phyloP scores from a whole-genome alignment of 2,797 vertebrate species.

The Microctenopoma lineatum region DNA sequence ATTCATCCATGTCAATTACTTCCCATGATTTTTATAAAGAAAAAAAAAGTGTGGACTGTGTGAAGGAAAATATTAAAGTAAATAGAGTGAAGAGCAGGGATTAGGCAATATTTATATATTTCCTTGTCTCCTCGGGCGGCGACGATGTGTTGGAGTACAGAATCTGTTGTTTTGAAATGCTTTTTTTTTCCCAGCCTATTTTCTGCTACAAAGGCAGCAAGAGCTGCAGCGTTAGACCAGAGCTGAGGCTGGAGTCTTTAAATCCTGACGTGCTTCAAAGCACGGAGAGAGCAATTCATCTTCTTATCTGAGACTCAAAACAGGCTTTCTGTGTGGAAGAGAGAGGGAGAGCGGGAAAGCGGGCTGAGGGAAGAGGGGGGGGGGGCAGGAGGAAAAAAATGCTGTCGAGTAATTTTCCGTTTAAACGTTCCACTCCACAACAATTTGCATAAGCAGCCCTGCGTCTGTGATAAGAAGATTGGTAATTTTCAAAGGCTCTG shows the following conservation, averaged over 20 bases:
- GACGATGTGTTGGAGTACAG: slow-evolving; percentile 72
- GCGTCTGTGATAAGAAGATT: slow-evolving; percentile 94
- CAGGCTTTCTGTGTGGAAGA: slow-evolving; percentile 86
- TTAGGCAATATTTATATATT: slow-evolving; percentile 65
- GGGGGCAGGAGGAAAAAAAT: slow-evolving; percentile 73
- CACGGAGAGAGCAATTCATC: slow-evolving; percentile 87
- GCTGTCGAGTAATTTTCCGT: slow-evolving; percentile 93
- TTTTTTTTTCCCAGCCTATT: slow-evolving; percentile 65
- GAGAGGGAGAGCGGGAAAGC: slow-evolving; percentile 61
- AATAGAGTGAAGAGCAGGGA: slow-evolving; percentile 55
- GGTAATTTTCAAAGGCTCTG: slow-evolving; percentile 94
- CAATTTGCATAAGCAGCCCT: slow-evolving; percentile 94
- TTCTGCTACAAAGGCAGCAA: slow-evolving; percentile 82
- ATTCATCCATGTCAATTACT: slow-evolving; percentile 61
- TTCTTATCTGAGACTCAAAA: slow-evolving; percentile 89
- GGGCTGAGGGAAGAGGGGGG: slow-evolving; percentile 5
- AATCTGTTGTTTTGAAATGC: slow-evolving; percentile 84
- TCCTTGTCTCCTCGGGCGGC: slow-evolving; percentile 71
- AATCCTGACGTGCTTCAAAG: slow-evolving; percentile 89
- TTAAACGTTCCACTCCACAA: slow-evolving; percentile 93
- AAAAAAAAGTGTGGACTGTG: slow-evolving; percentile 41
- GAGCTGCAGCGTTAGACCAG: slow-evolving; percentile 82
- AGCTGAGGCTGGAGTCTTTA: slow-evolving; percentile 85
- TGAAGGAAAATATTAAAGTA: slow-evolving; percentile 55
- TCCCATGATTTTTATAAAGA: slow-evolving; percentile 43